Evolutionary conservation across 1,140 invertebrate species (phyloP).

Genomic region (Acromyrmex charruanus): DNA sequence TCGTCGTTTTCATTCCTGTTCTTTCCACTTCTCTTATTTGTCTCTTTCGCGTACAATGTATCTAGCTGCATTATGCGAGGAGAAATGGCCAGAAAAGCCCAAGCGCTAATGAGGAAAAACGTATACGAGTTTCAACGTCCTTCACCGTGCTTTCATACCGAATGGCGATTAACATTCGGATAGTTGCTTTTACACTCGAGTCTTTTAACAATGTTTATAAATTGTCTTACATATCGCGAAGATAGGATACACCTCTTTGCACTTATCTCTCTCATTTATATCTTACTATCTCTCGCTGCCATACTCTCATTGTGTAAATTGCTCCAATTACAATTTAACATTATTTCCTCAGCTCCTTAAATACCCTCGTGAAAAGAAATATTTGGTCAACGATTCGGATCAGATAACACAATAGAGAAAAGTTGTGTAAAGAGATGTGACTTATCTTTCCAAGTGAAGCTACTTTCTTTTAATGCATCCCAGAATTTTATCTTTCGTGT

Average conservation of each 20-base stretch:
- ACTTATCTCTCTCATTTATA: not conserved
- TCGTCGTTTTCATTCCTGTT: slow-evolving; percentile 65
- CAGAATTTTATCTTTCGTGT: slow-evolving; percentile 7
- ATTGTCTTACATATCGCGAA: not conserved
- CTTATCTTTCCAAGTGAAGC: slow-evolving; percentile 48
- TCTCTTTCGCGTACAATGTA: slow-evolving; percentile 67
- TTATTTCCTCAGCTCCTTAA: slow-evolving; percentile 15
- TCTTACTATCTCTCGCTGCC: not conserved
- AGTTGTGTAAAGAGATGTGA: slow-evolving; percentile 53
- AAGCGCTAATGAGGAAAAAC: slow-evolving; percentile 68
- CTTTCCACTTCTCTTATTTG: slow-evolving; percentile 46
- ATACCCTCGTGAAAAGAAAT: slow-evolving; percentile 10
- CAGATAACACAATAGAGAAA: slow-evolving; percentile 33
- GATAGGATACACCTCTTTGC: not conserved
- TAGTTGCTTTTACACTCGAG: slow-evolving; percentile 22
- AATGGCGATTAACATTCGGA: slow-evolving; percentile 43
- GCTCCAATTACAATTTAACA: slow-evolving; percentile 47
- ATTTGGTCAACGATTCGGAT: slow-evolving; percentile 44
- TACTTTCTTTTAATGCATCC: slow-evolving; percentile 49
- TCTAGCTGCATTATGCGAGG: slow-evolving; percentile 67
- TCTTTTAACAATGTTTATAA: slow-evolving; percentile 30
- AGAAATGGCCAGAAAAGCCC: slow-evolving; percentile 54
- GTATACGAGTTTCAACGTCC: slow-evolving; percentile 23
- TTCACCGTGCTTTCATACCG: slow-evolving; percentile 6
- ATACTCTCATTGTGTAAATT: slow-evolving; percentile 14